phyloP scores from a whole-genome alignment of 2,797 vertebrate genomes.

The Megalops cyprinoides region DNA sequence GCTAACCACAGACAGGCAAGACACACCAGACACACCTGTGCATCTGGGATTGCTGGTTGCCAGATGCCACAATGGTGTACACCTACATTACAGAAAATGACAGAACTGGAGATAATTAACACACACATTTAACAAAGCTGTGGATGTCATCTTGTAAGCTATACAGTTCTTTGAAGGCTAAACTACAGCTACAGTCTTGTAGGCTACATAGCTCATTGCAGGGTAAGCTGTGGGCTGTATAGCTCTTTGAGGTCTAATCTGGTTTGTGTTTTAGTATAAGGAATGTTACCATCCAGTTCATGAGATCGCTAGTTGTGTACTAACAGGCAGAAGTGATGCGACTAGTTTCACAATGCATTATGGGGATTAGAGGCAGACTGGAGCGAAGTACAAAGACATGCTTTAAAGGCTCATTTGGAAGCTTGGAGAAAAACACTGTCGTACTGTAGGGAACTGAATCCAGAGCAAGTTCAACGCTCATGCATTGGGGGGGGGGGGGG shows the following conservation, averaged over 20 bases:
- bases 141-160: not conserved
- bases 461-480: not conserved
- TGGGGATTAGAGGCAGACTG: not conserved
- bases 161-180: too few relatives aligned
- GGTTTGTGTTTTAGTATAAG: not conserved
- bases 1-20: not conserved
- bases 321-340: too few relatives aligned
- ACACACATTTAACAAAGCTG: not conserved
- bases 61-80: not conserved
- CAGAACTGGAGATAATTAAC: not conserved
- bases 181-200: too few relatives aligned
- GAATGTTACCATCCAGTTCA: slow-evolving; percentile 1
- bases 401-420: too few relatives aligned
- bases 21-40: not conserved
- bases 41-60: not conserved
- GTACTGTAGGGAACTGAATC: not conserved
- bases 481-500: too few relatives aligned
- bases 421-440: not conserved
- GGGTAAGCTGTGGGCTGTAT: too few relatives aligned
- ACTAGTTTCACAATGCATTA: too few relatives aligned
- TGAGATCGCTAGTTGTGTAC: not conserved
- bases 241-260: not conserved
- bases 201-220: too few relatives aligned
- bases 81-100: not conserved
- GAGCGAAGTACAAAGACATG: not conserved